phyloP scores from a whole-genome alignment of 1,140 invertebrate species.

The Drosophila tristis region DNA sequence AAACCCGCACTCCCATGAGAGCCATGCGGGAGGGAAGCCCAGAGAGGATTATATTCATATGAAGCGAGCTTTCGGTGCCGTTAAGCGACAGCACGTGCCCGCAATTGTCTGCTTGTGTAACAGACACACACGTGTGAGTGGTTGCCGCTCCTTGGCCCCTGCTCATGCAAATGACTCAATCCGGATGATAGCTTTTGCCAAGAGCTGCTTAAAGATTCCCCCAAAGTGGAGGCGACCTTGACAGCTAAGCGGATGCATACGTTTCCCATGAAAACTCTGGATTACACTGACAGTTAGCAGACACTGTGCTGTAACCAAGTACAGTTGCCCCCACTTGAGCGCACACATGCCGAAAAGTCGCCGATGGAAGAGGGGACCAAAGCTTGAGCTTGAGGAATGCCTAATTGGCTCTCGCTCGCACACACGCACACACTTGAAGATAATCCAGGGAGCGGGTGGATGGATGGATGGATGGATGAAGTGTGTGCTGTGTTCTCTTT shows the following conservation, averaged over 20 bases:
- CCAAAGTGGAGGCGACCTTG: constrained; percentile 24
- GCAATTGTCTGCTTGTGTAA: not conserved
- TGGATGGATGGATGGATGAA: too few species aligned
- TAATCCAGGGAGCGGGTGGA: too few species aligned
- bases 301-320: too few species aligned
- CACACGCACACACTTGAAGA: too few species aligned
- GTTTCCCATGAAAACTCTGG: not conserved
- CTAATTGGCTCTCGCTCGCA: too few species aligned
- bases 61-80: constrained; percentile 8
- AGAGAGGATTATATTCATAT: not conserved
- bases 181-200: constrained; percentile 15
- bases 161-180: constrained; percentile 30
- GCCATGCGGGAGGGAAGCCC: not conserved
- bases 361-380: too few species aligned
- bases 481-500: too few species aligned
- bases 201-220: not conserved
- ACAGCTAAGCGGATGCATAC: constrained; percentile 20
- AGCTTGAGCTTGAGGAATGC: too few species aligned
- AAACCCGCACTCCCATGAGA: too few species aligned
- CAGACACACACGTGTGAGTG: constrained; percentile 45
- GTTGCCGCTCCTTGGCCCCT: not conserved
- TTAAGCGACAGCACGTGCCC: constrained; percentile 41
- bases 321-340: too few species aligned
- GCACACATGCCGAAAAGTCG: too few species aligned
- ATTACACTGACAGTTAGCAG: not conserved